phyloP scores from a whole-genome alignment of 2,888 invertebrate species.

The Lobophora halterata region DNA sequence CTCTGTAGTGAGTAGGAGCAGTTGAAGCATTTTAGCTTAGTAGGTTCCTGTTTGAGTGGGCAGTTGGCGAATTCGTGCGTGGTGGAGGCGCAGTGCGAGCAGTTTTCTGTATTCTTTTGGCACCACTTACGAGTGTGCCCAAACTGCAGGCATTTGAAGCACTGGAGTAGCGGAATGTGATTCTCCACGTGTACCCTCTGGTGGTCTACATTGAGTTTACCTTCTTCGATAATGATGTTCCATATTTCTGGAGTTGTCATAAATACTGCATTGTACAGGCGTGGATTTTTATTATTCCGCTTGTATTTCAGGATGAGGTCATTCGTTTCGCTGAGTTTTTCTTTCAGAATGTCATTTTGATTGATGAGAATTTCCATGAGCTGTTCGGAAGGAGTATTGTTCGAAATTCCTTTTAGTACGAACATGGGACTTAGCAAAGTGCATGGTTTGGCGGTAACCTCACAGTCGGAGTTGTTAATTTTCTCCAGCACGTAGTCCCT shows the following conservation, averaged over 20 bases:
- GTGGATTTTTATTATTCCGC: conserved; percentile 1
- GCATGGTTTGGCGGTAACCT: conserved; percentile 6
- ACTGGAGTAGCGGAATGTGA: conserved; percentile 23
- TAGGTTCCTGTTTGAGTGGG: conserved; percentile 4
- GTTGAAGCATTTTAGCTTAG: conserved; percentile 16
- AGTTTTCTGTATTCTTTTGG: neutral
- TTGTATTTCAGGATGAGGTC: neutral
- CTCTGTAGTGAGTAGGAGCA: conserved; percentile 12
- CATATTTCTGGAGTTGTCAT: conserved; percentile 4
- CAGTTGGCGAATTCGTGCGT: conserved; percentile 10
- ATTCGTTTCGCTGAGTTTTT: neutral
- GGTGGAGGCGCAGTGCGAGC: conserved; percentile 21
- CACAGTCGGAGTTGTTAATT: neutral
- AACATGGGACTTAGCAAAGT: conserved; percentile 14
- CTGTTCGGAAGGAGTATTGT: neutral
- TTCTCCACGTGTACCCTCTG: conserved; percentile 15
- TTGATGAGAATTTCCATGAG: neutral
- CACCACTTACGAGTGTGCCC: conserved; percentile 24
- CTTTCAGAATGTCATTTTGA: neutral
- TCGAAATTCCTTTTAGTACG: conserved; percentile 14
- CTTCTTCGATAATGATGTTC: too few relatives aligned
- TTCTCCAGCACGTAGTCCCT: conserved; percentile 1
- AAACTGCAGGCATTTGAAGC: conserved; percentile 24
- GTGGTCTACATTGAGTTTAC: conserved; percentile 23
- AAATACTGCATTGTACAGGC: conserved; percentile 17